These are phyloP conservation scores for Trichechus manatus DNA, from an alignment of 2,113 vertebrate genomes.

Conservation along the genomic window DNA sequence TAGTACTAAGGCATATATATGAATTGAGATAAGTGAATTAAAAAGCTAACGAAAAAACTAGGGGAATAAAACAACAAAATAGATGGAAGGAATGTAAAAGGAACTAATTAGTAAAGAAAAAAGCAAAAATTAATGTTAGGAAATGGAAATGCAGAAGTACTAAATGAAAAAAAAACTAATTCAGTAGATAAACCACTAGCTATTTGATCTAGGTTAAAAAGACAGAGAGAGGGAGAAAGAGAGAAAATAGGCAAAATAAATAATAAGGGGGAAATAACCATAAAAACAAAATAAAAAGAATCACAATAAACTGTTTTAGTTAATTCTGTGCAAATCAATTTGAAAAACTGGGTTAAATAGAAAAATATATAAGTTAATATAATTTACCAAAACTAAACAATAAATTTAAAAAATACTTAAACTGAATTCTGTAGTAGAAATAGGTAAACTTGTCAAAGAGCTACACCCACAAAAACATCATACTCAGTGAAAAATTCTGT, in stretches of 20 bases:
- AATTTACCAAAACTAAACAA: neutral
- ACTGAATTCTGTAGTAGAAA: neutral
- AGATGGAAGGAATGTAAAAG: neutral
- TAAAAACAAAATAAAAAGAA: neutral
- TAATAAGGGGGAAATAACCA: neutral
- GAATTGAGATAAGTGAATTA: neutral
- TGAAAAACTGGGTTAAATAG: neutral
- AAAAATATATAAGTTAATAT: conserved; percentile 17
- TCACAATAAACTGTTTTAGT: neutral
- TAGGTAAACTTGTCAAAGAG: neutral
- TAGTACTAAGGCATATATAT: neutral
- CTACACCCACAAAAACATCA: neutral
- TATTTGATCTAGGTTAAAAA: neutral
- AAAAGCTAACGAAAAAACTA: neutral
- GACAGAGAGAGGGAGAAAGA: neutral
- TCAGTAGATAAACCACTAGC: neutral
- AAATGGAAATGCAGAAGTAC: neutral
- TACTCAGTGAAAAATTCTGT: neutral
- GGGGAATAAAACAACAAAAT: neutral
- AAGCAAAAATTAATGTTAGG: neutral
- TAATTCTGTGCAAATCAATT: neutral
- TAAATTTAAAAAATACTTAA: neutral
- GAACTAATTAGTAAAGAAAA: neutral
- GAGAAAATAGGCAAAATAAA: neutral
- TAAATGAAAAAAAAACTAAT: neutral